Percentiles rank a stretch among this genome's conserved stretches.
These are phyloP conservation scores for Platichthys stellatus DNA, from an alignment of 2,113 vertebrate species.

Conservation along the genomic window DNA sequence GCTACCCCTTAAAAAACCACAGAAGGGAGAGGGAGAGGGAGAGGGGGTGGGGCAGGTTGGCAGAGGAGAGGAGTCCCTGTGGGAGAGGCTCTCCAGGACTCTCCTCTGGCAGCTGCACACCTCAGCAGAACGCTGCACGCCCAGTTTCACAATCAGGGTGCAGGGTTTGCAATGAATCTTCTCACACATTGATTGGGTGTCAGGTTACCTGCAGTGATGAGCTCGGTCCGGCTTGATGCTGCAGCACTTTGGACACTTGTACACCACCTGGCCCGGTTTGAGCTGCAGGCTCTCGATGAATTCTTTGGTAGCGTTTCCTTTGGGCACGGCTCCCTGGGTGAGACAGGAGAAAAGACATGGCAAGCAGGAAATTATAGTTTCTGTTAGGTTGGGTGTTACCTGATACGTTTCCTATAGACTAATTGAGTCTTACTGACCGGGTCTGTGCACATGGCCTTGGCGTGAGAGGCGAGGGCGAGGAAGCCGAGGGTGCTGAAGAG, in stretches of 20 bases:
- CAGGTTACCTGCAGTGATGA: conserved; percentile 95
- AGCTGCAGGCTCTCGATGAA: conserved; percentile 98
- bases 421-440: conserved; percentile 85
- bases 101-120: conserved; percentile 21
- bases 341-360: background rate
- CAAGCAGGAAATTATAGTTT: background rate
- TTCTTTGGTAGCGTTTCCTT: conserved; percentile 98
- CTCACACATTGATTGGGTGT: background rate
- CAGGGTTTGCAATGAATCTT: background rate
- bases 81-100: conserved; percentile 7
- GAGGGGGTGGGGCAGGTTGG: background rate
- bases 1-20: background rate
- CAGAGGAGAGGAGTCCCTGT: conserved; percentile 10
- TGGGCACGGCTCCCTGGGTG: conserved; percentile 93
- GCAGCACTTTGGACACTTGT: conserved; percentile 99
- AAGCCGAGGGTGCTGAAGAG: conserved; percentile 94
- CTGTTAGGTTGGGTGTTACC: background rate
- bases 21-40: background rate
- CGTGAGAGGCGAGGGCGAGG: conserved; percentile 94
- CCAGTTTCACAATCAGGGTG: conserved; percentile 2
- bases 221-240: conserved; percentile 98
- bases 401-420: background rate
- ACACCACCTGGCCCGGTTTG: conserved; percentile 97
- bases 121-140: conserved; percentile 9
- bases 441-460: conserved; percentile 97